phyloP scores from a whole-genome alignment of 2,797 vertebrate species.

The Ambastaia sidthimunki region DNA sequence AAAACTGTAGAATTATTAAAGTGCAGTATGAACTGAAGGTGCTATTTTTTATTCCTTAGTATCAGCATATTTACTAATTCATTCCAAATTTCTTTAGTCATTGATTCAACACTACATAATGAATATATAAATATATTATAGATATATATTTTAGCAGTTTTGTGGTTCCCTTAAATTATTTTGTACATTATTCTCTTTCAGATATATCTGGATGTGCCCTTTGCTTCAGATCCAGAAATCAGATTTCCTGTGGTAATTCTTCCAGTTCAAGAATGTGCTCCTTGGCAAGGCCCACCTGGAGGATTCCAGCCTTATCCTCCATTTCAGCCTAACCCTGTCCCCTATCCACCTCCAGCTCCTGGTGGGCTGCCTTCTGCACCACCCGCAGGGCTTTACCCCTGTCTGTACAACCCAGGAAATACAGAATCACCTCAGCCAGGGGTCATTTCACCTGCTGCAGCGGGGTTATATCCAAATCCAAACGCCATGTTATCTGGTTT shows the following conservation, averaged over 20 bases:
- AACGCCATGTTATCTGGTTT: constrained; percentile 17
- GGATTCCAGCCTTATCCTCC: not conserved
- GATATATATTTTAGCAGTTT: not conserved
- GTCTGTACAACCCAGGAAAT: constrained; percentile 21
- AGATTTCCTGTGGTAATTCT: constrained; percentile 48
- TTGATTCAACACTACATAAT: constrained; percentile 23
- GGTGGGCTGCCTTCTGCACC: constrained; percentile 36
- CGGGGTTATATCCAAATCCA: constrained; percentile 42
- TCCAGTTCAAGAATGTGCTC: constrained; percentile 1
- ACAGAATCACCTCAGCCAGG: constrained; percentile 46
- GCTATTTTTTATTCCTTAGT: constrained; percentile 42
- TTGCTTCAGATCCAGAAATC: constrained; percentile 45
- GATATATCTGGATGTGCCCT: constrained; percentile 58
- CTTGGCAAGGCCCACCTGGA: constrained; percentile 10
- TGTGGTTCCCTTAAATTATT: constrained; percentile 20
- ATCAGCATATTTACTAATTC: not conserved
- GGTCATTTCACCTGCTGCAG: constrained; percentile 50
- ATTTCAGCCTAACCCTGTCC: constrained; percentile 11
- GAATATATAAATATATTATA: too few species aligned
- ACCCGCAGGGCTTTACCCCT: constrained; percentile 39
- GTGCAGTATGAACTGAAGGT: constrained; percentile 89
- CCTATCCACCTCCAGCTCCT: constrained; percentile 34
- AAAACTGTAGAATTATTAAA: constrained; percentile 87
- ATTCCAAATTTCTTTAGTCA: not conserved
- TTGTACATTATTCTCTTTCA: constrained; percentile 28